phyloP scores from a whole-genome alignment of 2,797 vertebrate species.

The Apogon hyalosoma region DNA sequence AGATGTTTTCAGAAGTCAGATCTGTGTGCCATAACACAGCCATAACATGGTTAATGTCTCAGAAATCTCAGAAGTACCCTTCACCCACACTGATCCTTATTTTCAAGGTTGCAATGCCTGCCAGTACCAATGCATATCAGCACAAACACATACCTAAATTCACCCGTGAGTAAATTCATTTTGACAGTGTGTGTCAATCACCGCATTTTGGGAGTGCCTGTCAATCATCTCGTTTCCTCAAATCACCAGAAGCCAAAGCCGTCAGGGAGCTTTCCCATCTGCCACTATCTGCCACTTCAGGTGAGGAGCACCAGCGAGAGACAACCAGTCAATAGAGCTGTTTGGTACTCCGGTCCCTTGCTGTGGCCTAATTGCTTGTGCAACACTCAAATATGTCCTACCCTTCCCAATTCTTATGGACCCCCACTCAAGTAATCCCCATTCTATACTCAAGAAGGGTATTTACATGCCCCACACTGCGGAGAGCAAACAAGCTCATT shows the following conservation, averaged over 20 bases:
- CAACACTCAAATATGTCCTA: slow-evolving; percentile 70
- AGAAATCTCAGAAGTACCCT: not conserved
- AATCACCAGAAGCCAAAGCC: slow-evolving; percentile 70
- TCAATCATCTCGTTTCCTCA: slow-evolving; percentile 72
- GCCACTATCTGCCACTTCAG: slow-evolving; percentile 73
- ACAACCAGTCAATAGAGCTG: slow-evolving; percentile 73
- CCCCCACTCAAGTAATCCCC: slow-evolving; percentile 63
- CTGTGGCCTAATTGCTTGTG: slow-evolving; percentile 78
- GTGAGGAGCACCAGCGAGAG: slow-evolving; percentile 57
- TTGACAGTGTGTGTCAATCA: slow-evolving; percentile 77
- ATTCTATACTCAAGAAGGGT: slow-evolving; percentile 83
- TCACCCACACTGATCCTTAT: slow-evolving; percentile 6
- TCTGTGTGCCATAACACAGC: too few relatives aligned
- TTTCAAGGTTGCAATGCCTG: slow-evolving; percentile 15
- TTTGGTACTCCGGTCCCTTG: slow-evolving; percentile 69
- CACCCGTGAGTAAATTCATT: slow-evolving; percentile 71
- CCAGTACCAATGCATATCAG: slow-evolving; percentile 14
- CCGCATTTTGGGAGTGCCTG: slow-evolving; percentile 69
- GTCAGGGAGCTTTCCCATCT: slow-evolving; percentile 72
- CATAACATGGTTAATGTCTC: not conserved
- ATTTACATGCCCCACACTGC: slow-evolving; percentile 87
- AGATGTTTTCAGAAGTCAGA: too few relatives aligned
- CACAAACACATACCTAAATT: slow-evolving; percentile 59
- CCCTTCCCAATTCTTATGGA: slow-evolving; percentile 53
- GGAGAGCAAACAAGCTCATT: slow-evolving; percentile 91